Percentiles rank a stretch among this genome's conserved stretches.
phyloP scores from a whole-genome alignment of 2,888 invertebrate species.

The Cheiracanthium punctorium region DNA sequence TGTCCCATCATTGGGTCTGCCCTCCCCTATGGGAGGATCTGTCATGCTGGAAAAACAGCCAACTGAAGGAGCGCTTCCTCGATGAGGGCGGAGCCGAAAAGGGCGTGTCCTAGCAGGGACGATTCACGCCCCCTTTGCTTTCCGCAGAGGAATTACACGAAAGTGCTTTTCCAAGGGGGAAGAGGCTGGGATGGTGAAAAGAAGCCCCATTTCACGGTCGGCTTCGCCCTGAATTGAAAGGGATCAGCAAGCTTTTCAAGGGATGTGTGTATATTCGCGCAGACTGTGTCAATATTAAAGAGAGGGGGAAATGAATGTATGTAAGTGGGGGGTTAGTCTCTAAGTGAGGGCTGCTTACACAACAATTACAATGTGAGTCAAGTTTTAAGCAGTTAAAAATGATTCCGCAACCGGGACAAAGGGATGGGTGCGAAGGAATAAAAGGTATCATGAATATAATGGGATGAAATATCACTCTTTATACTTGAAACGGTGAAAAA shows the following conservation, averaged over 20 bases:
- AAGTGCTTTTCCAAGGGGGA: not conserved
- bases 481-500: too few species aligned
- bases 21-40: not conserved
- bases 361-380: conserved; percentile 14
- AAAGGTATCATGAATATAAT: too few species aligned
- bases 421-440: too few species aligned
- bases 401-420: not conserved
- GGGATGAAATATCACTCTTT: too few species aligned
- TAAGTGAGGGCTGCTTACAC: not conserved
- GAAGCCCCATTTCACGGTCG: conserved; percentile 59
- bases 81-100: not conserved
- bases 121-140: conserved; percentile 20
- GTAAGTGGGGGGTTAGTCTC: conserved; percentile 11
- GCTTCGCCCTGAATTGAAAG: conserved; percentile 24
- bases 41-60: not conserved
- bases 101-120: not conserved
- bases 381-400: not conserved
- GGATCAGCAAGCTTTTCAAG: conserved; percentile 20
- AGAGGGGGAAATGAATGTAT: conserved; percentile 41
- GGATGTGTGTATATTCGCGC: not conserved
- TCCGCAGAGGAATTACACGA: conserved; percentile 1
- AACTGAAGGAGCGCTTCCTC: not conserved
- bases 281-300: conserved; percentile 23
- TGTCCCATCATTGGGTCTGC: not conserved
- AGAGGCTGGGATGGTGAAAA: conserved; percentile 27